Base-by-base conservation (phyloP, 2,113 vertebrate species). In the Ameiurus melas region DNA sequence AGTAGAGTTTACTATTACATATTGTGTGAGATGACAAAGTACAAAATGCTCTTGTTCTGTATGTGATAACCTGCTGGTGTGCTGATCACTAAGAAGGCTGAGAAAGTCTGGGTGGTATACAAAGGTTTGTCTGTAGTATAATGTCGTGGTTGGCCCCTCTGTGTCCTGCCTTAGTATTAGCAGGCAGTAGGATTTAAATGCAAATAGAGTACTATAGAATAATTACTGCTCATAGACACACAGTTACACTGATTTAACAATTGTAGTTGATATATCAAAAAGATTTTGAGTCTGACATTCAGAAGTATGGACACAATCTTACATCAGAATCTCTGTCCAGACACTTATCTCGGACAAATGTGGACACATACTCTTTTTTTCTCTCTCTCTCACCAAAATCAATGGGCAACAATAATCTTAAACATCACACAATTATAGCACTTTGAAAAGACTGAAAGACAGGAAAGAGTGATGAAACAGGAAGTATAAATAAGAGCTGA, bases 1-100 rank as follows among this genome's bases (percentile, higher is more conserved):
- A 33, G 36, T 53, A 68, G 33, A 82, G 57, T 39, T 80, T 25
- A 16, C 27, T 30, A 33, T 30, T 80, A 33, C 14, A 86, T 55
- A 80, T 47, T 36, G 73, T 17, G 9, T 62, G 75, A 78, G 33
- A 51, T 64, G 9, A 47, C 77, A 51, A 71, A 17, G 66, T 51
- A 71, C 43, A 60, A 70, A 75, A 57, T 60, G 85, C 36, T 47
- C 55, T 73, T 85, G 68, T 39, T 78, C 39, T 57, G 51, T 51
- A 86, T 25, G 22, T 55, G 33, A 88, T 83, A 84, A 88, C 83
- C 60, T 91, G 92, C 92, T 92, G 92, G 92, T 92, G 83, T 71
- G n/a, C 60, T 51, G 86, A 84, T 84, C 55, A 60, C 82, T 83
- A 55, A 83, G 89, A 88, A 82, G 36, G 81, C 64, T 79, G 80